Evolutionary conservation across 2,113 vertebrate genomes (phyloP), one percentile per base, ranked within the genome.

Genomic region (Daphoenositta chrysoptera): DNA sequence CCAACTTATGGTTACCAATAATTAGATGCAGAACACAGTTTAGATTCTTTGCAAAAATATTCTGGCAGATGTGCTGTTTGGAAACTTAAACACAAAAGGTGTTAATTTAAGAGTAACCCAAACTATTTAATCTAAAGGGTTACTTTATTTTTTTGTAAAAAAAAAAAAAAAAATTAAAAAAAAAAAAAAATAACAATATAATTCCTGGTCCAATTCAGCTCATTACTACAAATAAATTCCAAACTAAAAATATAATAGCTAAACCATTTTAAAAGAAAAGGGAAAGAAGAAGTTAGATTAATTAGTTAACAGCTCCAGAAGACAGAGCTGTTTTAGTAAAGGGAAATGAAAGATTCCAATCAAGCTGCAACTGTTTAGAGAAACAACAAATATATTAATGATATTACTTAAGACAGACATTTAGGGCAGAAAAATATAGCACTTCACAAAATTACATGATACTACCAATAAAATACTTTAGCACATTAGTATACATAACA

Each of bases 291-390:
- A 89, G 95, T 98, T 98, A 98, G 96, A 93, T 15, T 5, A 51
- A 96, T 96, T 94, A 95, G 93, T 97, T 96, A 97, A 97, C 87
- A 98, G 97, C 97, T 97, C 97, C 95, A 88, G 72, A 92, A 97
- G 77, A 97, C 87, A 96, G 93, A 95, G 96, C 97, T 91, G 68
- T 96, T 96, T 95, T 94, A 96, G 88, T 97, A 96, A 96, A 97
- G 83, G 93, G 84, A 97, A 97, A 97, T 23, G 54, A 97, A 96
- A 97, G 94, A 97, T 94, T 97, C 96, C 95, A 66, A 96, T 97
- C 96, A 98, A 96, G 97, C 96, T 97, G 97, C 97, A 98, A 97
- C 97, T 98, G 97, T 97, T 97, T 95, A 97, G 97, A 98, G 97
- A 98, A 97, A 98, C 92, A 97, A 98, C 94, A 98, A 88, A 97